A percentile compares a stretch with the other conserved stretches of the same genome.
phyloP scores from a whole-genome alignment of 2,113 vertebrate genomes.

The Eulacestoma nigropectus region DNA sequence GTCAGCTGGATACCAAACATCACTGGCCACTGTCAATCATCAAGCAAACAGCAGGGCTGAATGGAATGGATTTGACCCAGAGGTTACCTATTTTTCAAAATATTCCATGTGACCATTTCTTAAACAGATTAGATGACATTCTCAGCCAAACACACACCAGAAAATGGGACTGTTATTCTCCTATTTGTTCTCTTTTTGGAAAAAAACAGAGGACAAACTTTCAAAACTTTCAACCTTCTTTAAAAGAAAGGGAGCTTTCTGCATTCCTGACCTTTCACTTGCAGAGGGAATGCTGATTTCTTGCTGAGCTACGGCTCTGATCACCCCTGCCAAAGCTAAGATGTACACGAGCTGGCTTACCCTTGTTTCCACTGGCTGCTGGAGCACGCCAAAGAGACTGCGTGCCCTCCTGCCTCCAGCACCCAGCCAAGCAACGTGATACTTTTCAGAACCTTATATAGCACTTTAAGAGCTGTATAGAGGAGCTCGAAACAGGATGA shows the following conservation, averaged over 20 bases:
- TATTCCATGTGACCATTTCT: neutral
- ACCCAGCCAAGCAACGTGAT: neutral
- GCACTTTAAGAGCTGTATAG: neutral
- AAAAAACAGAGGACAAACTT: neutral
- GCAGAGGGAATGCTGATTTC: conserved; percentile 49
- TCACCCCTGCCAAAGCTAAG: conserved; percentile 45
- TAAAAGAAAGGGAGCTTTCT: conserved; percentile 33
- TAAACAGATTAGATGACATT: neutral
- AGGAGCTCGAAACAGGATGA: neutral
- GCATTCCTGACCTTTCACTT: conserved; percentile 57
- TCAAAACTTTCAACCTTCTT: conserved; percentile 25
- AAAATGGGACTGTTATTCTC: neutral
- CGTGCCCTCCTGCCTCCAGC: conserved; percentile 41
- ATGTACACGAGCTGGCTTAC: conserved; percentile 32
- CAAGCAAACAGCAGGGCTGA: neutral
- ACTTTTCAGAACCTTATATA: conserved; percentile 42
- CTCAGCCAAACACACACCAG: neutral
- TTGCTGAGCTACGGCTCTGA: conserved; percentile 41
- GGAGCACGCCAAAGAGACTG: neutral
- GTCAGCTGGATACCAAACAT: neutral
- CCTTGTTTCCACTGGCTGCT: conserved; percentile 46
- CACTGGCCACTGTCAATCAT: neutral
- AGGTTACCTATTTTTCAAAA: neutral
- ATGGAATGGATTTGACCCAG: neutral
- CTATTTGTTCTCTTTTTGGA: neutral